These are phyloP conservation scores for Nylanderia fulva DNA, from an alignment of 1,140 invertebrate genomes.

Conservation along the genomic window DNA sequence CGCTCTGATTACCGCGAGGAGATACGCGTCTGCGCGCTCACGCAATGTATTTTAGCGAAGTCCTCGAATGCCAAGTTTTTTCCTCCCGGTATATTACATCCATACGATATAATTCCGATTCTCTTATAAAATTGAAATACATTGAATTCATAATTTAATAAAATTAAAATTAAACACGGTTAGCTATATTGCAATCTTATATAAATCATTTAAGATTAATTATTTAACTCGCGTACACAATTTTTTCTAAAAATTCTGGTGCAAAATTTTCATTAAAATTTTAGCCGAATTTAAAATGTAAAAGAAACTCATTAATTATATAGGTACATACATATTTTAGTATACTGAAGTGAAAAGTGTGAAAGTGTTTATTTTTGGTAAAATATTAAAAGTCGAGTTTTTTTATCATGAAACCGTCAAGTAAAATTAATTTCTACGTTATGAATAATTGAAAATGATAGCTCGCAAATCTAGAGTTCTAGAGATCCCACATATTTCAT, in stretches of 20 bases:
- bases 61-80: slow-evolving; percentile 52
- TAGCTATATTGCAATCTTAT: background rate
- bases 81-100: background rate
- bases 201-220: background rate
- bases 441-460: background rate
- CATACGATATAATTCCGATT: background rate
- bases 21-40: slow-evolving; percentile 63
- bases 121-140: background rate
- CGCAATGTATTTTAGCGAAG: slow-evolving; percentile 64
- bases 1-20: slow-evolving; percentile 64
- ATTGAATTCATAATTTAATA: background rate
- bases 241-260: background rate
- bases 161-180: background rate
- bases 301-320: background rate
- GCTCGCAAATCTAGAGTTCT: background rate
- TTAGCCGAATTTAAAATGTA: background rate
- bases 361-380: background rate
- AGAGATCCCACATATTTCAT: background rate
- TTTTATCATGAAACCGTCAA: background rate
- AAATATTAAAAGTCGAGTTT: background rate
- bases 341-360: background rate
- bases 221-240: background rate
- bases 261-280: background rate
- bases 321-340: background rate
- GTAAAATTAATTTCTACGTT: background rate